Percentiles rank a stretch among this genome's conserved stretches.
Evolutionary conservation across 2,797 vertebrate species (phyloP).

Genomic region (Poecilia picta): DNA sequence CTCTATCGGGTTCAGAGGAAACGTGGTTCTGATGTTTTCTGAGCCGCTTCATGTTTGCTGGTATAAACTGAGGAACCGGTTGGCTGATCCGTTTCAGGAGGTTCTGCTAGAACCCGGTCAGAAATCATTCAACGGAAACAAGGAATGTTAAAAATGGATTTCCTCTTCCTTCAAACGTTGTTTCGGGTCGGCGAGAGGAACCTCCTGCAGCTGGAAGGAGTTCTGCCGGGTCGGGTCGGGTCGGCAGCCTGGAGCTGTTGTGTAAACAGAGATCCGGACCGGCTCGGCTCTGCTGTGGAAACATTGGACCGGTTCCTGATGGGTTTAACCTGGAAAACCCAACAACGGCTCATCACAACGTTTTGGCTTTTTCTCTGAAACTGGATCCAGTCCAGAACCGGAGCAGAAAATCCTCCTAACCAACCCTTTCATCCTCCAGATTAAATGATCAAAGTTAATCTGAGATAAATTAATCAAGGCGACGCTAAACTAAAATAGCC

Average conservation of each 20-base stretch:
- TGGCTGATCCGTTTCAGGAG: background rate
- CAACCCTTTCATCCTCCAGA: background rate
- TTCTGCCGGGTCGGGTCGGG: background rate
- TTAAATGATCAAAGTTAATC: background rate
- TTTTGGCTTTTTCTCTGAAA: background rate
- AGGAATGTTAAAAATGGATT: background rate
- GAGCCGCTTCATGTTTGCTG: no score
- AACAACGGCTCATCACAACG: no score
- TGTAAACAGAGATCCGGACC: background rate
- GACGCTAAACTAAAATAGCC: background rate
- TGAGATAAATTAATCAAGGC: background rate
- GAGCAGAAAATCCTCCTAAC: background rate
- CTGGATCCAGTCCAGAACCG: background rate
- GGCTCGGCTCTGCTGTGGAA: background rate
- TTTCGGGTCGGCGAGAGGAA: no score
- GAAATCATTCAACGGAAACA: background rate
- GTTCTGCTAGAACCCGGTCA: background rate
- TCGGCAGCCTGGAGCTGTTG: constrained; percentile 3
- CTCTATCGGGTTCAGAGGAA: background rate
- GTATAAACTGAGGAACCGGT: background rate
- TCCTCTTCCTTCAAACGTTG: background rate
- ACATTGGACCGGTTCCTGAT: background rate
- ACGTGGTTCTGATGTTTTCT: background rate
- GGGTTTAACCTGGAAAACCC: background rate
- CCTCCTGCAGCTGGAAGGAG: background rate